Conservation (phyloP, 2,113 vertebrate genomes). For the Tychaedon coryphoeus region DNA sequence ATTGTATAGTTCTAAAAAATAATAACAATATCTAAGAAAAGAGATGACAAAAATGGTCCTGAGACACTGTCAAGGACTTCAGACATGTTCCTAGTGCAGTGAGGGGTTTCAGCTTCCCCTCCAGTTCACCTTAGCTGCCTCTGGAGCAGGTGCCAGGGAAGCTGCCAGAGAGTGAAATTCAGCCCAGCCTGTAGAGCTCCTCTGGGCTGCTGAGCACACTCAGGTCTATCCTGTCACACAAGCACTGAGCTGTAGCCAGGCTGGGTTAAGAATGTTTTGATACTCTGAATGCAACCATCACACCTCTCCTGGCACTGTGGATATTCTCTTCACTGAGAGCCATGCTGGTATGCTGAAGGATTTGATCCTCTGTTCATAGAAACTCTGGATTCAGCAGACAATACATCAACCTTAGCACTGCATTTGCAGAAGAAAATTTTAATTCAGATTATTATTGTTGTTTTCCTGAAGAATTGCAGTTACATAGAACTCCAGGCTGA, state of each 20-base stretch:
- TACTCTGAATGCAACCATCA: background rate
- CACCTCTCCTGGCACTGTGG: background rate
- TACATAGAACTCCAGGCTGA: background rate
- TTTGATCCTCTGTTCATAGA: background rate
- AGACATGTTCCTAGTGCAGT: rapidly evolving
- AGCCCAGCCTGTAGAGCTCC: background rate
- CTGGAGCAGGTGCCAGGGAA: background rate
- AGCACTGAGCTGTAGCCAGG: background rate
- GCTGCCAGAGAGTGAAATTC: background rate
- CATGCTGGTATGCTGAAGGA: background rate
- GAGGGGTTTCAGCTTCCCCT: background rate
- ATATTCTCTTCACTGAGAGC: background rate
- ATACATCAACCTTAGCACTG: background rate
- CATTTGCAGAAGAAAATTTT: background rate
- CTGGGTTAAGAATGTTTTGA: background rate
- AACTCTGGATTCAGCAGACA: background rate
- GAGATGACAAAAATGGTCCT: background rate
- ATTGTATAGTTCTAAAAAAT: background rate
- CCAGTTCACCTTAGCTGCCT: background rate
- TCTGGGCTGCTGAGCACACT: background rate
- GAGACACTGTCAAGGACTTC: background rate
- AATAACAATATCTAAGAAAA: background rate
- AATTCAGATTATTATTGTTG: background rate
- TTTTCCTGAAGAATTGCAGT: background rate
- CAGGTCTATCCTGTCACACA: background rate